Evolutionary conservation across 2,797 vertebrate genomes (phyloP), one percentile per base, ranked within the genome.

Genomic region (Anableps anableps): DNA sequence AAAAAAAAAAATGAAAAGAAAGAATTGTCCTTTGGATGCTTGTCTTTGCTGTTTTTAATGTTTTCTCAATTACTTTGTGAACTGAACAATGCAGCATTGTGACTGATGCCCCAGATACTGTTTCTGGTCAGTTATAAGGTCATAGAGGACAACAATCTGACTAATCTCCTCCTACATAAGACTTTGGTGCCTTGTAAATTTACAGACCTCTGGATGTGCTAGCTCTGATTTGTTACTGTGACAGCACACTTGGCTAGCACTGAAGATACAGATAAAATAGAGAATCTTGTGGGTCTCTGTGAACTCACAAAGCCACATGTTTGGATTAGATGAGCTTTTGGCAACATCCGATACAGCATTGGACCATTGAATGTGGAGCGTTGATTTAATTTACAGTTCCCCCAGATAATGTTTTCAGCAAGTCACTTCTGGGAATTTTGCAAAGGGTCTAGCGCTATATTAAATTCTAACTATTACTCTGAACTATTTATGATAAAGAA

Each of bases 231-330:
- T 78, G 70, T 89, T 88, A 70, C 85, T 86, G 64, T 72, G 76
- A 88, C 64, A 79, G 83, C 85, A 76, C 34, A 31, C 74, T 80
- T 83, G 82, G 86, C 78, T 70, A 60, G 72, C 26, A 4, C 29
- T 21, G 53, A 80, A 81, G 68, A 82, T 76, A 81, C 58, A 48
- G 76, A 84, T 48, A 77, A 83, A 80, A 41, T 78, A 51, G 51
- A 85, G 76, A 62, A 43, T 78, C 36, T 50, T 7, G 58, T 64
- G 72, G 53, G 50, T 81, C 72, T 45, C 68, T 53, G 53, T 71
- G 81, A 88, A 76, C 75, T 91, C 78, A 87, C 51, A 31, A 53
- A 90, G 78, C 72, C 81, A 83, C 77, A 85, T 83, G 77, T 84
- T 72, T 71, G 64, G 48, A 79, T 80, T 31, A 68, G 50, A 80